A percentile compares a stretch with the other conserved stretches of the same genome.
These are phyloP conservation scores for Monopis laevigella DNA, from an alignment of 2,888 invertebrate species.

Conservation along the genomic window DNA sequence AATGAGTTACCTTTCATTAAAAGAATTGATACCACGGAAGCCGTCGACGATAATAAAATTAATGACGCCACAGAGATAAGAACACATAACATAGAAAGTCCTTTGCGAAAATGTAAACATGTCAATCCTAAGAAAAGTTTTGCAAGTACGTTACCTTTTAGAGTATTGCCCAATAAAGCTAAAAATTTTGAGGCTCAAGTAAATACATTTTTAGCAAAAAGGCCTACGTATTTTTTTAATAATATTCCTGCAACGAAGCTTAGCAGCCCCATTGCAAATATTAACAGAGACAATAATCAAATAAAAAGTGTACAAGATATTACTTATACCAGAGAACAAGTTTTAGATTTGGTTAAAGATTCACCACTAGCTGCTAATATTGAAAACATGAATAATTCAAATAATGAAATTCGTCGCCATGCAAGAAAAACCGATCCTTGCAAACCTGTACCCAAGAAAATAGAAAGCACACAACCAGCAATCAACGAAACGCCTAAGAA, in stretches of 20 bases:
- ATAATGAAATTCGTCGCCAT: conserved; percentile 38
- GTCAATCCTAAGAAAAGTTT: conserved; percentile 42
- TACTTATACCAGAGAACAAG: conserved; percentile 42
- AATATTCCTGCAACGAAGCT: neutral
- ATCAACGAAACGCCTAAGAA: conserved; percentile 38
- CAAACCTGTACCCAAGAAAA: conserved; percentile 37
- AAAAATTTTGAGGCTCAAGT: conserved; percentile 50
- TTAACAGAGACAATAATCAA: neutral
- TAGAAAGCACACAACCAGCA: conserved; percentile 26
- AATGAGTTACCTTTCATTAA: conserved; percentile 52
- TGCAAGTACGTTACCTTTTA: conserved; percentile 46
- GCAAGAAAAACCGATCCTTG: conserved; percentile 52
- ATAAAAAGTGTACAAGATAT: neutral
- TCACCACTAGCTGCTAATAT: conserved; percentile 48
- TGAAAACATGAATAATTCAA: conserved; percentile 29
- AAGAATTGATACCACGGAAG: conserved; percentile 20
- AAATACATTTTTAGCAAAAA: conserved; percentile 42
- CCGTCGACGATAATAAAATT: conserved; percentile 30
- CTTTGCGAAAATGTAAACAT: conserved; percentile 19
- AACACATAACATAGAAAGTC: neutral
- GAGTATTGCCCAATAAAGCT: conserved; percentile 43
- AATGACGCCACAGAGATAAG: conserved; percentile 22
- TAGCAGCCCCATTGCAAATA: no score
- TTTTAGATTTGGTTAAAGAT: conserved; percentile 56
- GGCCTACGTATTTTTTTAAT: conserved; percentile 15